A percentile compares a stretch with the other conserved stretches of the same genome.
Conservation (phyloP, 1,140 invertebrate species). For the Drosophila bocqueti region DNA sequence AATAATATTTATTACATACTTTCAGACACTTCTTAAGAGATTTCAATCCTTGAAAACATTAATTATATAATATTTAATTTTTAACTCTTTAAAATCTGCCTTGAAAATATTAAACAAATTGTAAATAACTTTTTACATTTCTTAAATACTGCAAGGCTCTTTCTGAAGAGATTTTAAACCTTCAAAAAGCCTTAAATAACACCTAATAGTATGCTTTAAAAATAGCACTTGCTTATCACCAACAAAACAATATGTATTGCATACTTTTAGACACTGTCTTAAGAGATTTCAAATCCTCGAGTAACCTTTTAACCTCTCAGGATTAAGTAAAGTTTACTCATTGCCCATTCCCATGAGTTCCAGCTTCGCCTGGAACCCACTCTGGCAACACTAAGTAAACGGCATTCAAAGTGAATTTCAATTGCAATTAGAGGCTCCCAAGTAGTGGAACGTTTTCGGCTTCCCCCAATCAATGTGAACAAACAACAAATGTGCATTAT, state of each 20-base stretch:
- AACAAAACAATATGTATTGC: not conserved
- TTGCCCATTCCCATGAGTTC: not conserved
- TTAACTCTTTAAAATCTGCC: too few relatives aligned
- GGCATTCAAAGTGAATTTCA: constrained; percentile 26
- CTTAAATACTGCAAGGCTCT: not conserved
- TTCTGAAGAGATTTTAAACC: too few relatives aligned
- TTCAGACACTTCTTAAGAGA: not conserved
- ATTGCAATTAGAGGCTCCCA: constrained; percentile 12
- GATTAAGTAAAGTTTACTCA: not conserved
- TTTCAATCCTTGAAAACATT: too few relatives aligned
- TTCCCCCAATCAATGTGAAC: constrained; percentile 8
- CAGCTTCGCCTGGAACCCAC: not conserved
- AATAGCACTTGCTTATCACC: not conserved
- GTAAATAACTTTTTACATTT: too few relatives aligned
- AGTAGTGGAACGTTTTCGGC: not conserved
- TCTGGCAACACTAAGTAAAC: constrained; percentile 8
- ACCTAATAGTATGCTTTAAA: not conserved
- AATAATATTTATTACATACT: not conserved
- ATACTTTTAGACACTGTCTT: not conserved
- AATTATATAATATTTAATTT: too few relatives aligned
- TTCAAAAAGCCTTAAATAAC: too few relatives aligned
- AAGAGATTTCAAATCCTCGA: not conserved
- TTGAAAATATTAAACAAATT: too few relatives aligned
- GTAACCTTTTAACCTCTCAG: not conserved
- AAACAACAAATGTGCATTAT: constrained; percentile 58